phyloP scores from a whole-genome alignment of 2,888 invertebrate genomes.

The Eustalomyia histrio region DNA sequence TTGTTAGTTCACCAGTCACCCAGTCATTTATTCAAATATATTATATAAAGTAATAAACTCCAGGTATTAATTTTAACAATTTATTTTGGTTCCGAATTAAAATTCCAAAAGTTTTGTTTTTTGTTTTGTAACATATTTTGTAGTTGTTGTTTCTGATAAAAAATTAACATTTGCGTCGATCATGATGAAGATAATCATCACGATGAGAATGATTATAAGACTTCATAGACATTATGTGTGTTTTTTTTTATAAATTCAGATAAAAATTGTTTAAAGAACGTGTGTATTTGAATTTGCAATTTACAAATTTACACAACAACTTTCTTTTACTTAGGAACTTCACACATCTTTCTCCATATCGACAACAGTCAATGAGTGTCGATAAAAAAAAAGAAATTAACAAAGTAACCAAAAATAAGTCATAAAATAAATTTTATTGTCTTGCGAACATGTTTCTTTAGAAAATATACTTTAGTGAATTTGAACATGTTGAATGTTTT shows the following conservation, averaged over 20 bases:
- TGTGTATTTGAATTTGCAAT: slow-evolving; percentile 36
- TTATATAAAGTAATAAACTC: slow-evolving; percentile 45
- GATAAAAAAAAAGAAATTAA: slow-evolving; percentile 24
- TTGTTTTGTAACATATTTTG: slow-evolving; percentile 34
- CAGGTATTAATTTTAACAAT: slow-evolving; percentile 57
- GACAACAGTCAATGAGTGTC: slow-evolving; percentile 12
- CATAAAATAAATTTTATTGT: slow-evolving; percentile 21
- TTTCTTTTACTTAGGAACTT: slow-evolving; percentile 27
- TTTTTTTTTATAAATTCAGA: slow-evolving; percentile 1
- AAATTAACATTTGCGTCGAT: slow-evolving; percentile 2
- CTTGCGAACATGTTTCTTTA: neutral
- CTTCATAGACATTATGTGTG: neutral
- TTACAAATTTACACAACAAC: slow-evolving; percentile 24
- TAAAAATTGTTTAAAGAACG: neutral
- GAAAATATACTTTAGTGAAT: neutral
- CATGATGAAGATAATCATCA: slow-evolving; percentile 39
- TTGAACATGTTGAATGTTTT: neutral
- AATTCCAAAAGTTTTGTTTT: slow-evolving; percentile 48
- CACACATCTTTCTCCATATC: neutral
- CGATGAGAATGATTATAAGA: slow-evolving; percentile 30
- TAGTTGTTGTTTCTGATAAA: slow-evolving; percentile 22
- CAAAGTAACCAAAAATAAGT: slow-evolving; percentile 22
- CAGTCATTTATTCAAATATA: slow-evolving; percentile 28
- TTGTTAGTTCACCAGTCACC: neutral
- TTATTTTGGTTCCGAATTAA: slow-evolving; percentile 58